These are phyloP conservation scores for Ostrea edulis DNA, from an alignment of 1,140 invertebrate genomes.

Conservation along the genomic window DNA sequence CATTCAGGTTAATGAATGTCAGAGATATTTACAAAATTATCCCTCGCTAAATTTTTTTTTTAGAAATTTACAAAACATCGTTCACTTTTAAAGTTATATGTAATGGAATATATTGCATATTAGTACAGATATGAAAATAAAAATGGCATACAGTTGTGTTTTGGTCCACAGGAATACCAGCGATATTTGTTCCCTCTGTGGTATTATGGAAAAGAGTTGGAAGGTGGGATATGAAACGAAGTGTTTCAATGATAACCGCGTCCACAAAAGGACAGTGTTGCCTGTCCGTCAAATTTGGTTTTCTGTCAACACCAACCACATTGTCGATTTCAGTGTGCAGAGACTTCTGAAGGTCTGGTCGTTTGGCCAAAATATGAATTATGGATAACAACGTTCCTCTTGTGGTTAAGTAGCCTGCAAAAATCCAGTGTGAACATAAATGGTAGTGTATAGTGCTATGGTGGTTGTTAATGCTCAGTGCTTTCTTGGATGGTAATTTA, in stretches of 20 bases:
- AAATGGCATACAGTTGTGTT: neutral
- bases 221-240: neutral
- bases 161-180: neutral
- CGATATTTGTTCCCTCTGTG: neutral
- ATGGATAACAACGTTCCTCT: constrained; percentile 16
- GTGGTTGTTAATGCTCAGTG: too few species aligned
- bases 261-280: constrained; percentile 10
- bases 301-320: neutral
- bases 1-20: too few species aligned
- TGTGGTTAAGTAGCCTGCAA: neutral
- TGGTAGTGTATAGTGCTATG: neutral
- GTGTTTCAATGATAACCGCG: neutral
- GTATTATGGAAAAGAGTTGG: constrained; percentile 6
- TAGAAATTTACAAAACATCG: too few species aligned
- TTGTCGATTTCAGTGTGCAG: constrained; percentile 40
- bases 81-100: neutral
- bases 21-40: neutral
- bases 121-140: neutral
- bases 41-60: too few species aligned
- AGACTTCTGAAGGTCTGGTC: constrained; percentile 14
- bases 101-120: neutral
- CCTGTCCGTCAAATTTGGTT: constrained; percentile 12
- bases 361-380: neutral
- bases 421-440: neutral
- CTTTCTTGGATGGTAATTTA: too few species aligned